A percentile compares a stretch with the other conserved stretches of the same genome.
Evolutionary conservation across 2,797 vertebrate species (phyloP).

Genomic region (Paguma larvata): DNA sequence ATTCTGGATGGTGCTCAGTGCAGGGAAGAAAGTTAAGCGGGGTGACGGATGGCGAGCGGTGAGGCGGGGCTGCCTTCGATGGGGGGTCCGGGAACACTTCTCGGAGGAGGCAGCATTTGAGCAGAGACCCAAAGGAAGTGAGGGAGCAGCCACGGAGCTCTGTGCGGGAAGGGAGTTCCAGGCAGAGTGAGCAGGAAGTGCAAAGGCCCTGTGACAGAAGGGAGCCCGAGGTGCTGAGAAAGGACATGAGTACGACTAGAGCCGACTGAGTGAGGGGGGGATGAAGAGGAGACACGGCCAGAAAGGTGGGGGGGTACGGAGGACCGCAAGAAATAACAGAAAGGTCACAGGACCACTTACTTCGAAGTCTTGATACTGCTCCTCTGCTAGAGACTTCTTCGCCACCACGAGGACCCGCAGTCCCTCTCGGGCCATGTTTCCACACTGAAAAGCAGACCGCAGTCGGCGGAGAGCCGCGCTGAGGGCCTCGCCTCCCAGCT

Average conservation of each 20-base stretch:
- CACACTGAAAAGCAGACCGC: constrained; percentile 90
- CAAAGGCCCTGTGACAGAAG: not conserved
- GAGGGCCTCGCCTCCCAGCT: fast-evolving
- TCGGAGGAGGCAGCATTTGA: not conserved
- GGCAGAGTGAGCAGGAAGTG: not conserved
- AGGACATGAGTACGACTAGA: fast-evolving
- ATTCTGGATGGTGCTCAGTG: fast-evolving
- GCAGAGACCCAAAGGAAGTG: not conserved
- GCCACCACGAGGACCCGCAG: constrained; percentile 97
- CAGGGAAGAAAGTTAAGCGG: not conserved
- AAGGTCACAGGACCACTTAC: constrained; percentile 85
- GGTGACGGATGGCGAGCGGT: fast-evolving
- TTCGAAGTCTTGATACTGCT: constrained; percentile 99
- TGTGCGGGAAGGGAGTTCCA: fast-evolving
- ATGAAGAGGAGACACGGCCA: fast-evolving
- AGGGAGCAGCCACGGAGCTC: fast-evolving
- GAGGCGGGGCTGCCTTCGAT: not conserved
- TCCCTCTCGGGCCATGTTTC: constrained; percentile 99
- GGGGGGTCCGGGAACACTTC: not conserved
- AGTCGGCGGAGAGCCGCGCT: fast-evolving
- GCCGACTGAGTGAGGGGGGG: fast-evolving
- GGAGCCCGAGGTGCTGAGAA: not conserved
- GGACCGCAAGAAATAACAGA: fast-evolving
- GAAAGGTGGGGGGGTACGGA: fast-evolving
- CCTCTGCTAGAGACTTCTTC: constrained; percentile 98